Evolutionary conservation across 2,113 vertebrate species (phyloP).

Genomic region (Leptocoma aspasia): DNA sequence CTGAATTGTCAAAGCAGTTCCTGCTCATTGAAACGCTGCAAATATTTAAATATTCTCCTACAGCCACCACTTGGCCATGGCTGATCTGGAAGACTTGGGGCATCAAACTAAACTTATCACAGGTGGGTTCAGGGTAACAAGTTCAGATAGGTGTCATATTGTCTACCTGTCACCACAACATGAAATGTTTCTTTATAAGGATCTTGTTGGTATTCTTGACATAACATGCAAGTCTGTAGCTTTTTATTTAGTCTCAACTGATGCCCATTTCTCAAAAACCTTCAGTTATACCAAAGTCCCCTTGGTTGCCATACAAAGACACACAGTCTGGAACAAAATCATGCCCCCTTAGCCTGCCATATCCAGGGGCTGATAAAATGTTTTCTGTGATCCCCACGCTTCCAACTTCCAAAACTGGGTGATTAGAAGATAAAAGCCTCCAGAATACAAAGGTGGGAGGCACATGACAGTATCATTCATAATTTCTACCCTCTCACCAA

Average conservation of each 20-base stretch:
- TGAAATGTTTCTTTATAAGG: neutral
- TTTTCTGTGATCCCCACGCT: neutral
- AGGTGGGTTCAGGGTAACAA: neutral
- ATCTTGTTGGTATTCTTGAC: neutral
- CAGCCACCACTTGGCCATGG: neutral
- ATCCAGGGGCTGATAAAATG: neutral
- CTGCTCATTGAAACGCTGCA: neutral
- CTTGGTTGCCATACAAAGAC: neutral
- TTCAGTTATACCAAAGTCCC: neutral
- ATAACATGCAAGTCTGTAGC: neutral
- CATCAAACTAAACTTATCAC: neutral
- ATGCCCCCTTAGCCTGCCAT: neutral
- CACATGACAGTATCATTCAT: neutral
- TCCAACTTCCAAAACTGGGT: neutral
- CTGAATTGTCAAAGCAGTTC: neutral
- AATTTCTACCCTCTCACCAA: neutral
- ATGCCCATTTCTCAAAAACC: neutral
- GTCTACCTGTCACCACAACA: fast-evolving
- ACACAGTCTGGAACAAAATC: neutral
- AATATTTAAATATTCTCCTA: neutral
- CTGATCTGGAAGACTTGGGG: neutral
- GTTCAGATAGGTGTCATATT: too few relatives aligned
- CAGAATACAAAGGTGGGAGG: neutral
- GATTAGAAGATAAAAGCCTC: neutral
- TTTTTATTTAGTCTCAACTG: neutral